Percentiles rank a stretch among this genome's conserved stretches.
phyloP scores from a whole-genome alignment of 2,113 vertebrate species.

The Rissa tridactyla region DNA sequence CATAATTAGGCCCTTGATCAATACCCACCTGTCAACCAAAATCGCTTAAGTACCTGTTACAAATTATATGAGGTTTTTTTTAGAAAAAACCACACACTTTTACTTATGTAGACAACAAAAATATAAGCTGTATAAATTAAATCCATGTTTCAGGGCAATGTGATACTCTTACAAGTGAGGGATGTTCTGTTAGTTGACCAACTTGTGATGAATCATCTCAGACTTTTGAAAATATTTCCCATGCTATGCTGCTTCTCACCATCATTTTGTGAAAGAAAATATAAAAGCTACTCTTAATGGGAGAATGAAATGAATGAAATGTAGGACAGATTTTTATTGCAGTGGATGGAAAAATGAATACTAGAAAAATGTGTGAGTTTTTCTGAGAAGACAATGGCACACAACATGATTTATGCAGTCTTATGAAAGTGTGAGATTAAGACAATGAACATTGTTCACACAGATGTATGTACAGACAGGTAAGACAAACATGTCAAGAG shows the following conservation, averaged over 20 bases:
- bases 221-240: neutral
- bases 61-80: neutral
- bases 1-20: neutral
- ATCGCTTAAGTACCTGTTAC: neutral
- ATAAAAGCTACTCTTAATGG: neutral
- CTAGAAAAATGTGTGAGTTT: neutral
- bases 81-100: neutral
- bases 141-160: neutral
- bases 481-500: slow-evolving; percentile 16
- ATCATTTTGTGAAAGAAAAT: neutral
- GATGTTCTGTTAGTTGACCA: neutral
- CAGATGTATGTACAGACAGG: neutral
- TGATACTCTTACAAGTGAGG: neutral
- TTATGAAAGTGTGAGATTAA: neutral
- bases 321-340: neutral
- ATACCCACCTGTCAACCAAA: neutral
- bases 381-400: neutral
- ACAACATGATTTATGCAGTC: neutral
- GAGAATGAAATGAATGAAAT: slow-evolving; percentile 1
- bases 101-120: neutral
- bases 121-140: neutral
- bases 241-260: neutral
- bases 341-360: slow-evolving; percentile 1
- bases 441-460: neutral
- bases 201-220: neutral